A percentile compares a stretch with the other conserved stretches of the same genome.
Conservation (phyloP, 2,113 vertebrate genomes). For the Coptodon bakossiorum region DNA sequence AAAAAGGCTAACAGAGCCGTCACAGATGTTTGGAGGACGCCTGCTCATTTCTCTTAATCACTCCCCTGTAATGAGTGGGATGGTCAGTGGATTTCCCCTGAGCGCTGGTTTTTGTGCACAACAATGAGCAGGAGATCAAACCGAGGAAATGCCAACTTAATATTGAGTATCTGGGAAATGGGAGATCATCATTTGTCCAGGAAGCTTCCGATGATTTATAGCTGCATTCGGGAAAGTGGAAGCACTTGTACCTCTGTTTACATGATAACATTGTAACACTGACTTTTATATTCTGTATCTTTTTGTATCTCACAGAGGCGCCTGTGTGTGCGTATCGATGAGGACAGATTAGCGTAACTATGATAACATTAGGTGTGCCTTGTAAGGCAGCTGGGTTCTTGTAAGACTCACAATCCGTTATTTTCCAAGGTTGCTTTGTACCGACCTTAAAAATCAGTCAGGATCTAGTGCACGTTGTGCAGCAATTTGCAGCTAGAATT, state of each 20-base stretch:
- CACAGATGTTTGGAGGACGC: conserved; percentile 35
- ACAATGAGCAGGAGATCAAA: neutral
- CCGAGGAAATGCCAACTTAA: neutral
- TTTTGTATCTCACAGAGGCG: neutral
- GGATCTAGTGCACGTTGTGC: neutral
- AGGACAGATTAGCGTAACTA: neutral
- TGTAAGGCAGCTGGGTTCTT: neutral
- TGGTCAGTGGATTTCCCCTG: conserved; percentile 21
- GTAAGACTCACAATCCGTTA: neutral
- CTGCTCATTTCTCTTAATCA: conserved; percentile 41
- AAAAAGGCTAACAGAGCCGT: conserved; percentile 10
- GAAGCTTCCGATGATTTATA: neutral
- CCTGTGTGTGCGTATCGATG: neutral
- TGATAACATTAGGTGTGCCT: neutral
- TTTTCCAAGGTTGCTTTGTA: neutral
- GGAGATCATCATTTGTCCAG: neutral
- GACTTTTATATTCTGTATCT: neutral
- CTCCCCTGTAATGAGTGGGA: conserved; percentile 6
- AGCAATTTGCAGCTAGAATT: neutral
- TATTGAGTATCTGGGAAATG: neutral
- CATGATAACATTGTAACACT: neutral
- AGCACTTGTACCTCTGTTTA: neutral
- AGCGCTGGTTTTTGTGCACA: neutral
- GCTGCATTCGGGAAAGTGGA: neutral
- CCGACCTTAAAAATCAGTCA: neutral